Conservation (phyloP, 2,113 vertebrate species). For the Puntigrus tetrazona region DNA sequence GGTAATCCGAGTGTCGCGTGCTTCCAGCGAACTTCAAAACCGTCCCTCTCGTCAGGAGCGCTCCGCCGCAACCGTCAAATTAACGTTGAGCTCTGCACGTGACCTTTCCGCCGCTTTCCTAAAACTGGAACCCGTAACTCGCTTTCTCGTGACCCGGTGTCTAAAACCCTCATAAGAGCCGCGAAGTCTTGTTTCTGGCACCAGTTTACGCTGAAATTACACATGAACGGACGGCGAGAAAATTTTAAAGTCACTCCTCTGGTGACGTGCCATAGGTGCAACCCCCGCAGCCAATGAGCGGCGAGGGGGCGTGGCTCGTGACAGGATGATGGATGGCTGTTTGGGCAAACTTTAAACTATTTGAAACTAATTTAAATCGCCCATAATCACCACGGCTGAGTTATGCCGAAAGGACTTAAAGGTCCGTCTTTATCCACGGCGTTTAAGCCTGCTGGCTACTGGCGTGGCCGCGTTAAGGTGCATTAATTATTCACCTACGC, state of each 20-base stretch:
- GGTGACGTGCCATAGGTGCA: slow-evolving; percentile 55
- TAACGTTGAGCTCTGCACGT: not conserved
- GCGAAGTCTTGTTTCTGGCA: not conserved
- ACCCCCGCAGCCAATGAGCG: slow-evolving; percentile 51
- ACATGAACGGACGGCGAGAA: slow-evolving; percentile 35
- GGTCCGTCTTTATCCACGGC: slow-evolving; percentile 10
- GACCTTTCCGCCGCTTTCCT: not conserved
- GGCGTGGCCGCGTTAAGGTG: not conserved
- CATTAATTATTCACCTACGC: not conserved
- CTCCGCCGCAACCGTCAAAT: not conserved
- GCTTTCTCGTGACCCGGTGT: not conserved
- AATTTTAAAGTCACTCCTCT: slow-evolving; percentile 55
- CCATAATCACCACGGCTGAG: slow-evolving; percentile 45
- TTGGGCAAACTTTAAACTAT: slow-evolving; percentile 53
- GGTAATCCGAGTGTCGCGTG: slow-evolving; percentile 43
- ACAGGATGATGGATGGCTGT: slow-evolving; percentile 66
- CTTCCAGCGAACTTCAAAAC: slow-evolving; percentile 40
- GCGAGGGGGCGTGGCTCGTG: slow-evolving; percentile 57
- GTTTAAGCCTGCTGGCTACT: not conserved
- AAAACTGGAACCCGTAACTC: not conserved
- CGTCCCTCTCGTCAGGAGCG: not conserved
- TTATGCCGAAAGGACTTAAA: slow-evolving; percentile 37
- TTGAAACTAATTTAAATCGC: slow-evolving; percentile 53
- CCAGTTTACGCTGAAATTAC: slow-evolving; percentile 37
- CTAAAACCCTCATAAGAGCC: not conserved